Base-by-base conservation (phyloP, 2,797 vertebrate genomes). In the Etheostoma nigrum region DNA sequence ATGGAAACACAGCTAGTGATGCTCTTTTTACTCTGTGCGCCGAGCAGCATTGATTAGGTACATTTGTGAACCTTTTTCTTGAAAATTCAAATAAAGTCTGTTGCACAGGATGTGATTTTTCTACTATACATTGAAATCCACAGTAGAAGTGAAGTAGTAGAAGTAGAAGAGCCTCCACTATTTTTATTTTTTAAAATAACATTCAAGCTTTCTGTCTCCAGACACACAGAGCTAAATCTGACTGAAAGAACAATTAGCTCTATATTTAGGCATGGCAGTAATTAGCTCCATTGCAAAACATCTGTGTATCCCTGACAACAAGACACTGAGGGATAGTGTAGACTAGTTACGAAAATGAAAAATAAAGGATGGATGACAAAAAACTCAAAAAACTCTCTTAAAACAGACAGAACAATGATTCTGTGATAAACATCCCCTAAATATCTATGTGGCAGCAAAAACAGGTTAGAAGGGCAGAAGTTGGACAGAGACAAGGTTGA, bases 241-340 rank as follows among this genome's bases (percentile, higher is more conserved):
- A 25, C 42, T 14, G 60, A 71, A 45, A 42, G 51, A 54, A 68
- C 63, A 72, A 68, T 72, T 61, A 69, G 65, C 74, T 59, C 52
- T 21, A 70, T 15, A 72, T 49, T 44, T 11, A 21, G 70, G 36
- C 52, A 40, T 5, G 21, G 27, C 25, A 60, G n/a, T 57, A 65
- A 69, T 77, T 54, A 25, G 18, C 19, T 25, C 21, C n/a, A 19
- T 49, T 2, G 25, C 64, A 36, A 11, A 55, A 54, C 63, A 64
- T 72, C 74, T 40, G 33, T 30, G 44, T 36, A 19, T 55, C n/a
- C 19, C 45, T 33, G 36, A 55, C 27, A 40, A 27, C 47, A 67
- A 45, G 11, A 57, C 23, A 23, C 36, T 42, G n/a, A 16, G 21
- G 9, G 27, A 36, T 48, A 12, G 27, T 54, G 12, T 25, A 42